A percentile compares a stretch with the other conserved stretches of the same genome.
Evolutionary conservation across 2,113 vertebrate genomes (phyloP).

Genomic region (Nibea albiflora): DNA sequence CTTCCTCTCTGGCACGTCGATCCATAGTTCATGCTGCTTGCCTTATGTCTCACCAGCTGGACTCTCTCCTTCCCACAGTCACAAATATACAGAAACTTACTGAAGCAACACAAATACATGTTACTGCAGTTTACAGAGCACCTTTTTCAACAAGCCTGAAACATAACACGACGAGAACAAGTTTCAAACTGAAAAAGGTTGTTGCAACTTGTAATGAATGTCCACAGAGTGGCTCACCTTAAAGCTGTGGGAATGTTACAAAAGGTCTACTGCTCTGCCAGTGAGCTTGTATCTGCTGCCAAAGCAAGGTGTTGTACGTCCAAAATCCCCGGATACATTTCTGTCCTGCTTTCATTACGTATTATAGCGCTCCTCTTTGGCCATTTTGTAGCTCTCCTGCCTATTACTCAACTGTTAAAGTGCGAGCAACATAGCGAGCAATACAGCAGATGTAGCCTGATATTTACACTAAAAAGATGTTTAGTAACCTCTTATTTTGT

Average conservation of each 20-base stretch:
- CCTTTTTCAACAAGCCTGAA: conserved; percentile 8
- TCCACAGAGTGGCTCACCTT: neutral
- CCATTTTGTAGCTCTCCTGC: conserved; percentile 4
- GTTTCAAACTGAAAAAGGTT: neutral
- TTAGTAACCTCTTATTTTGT: neutral
- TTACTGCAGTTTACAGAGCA: conserved; percentile 33
- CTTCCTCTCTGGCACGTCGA: conserved; percentile 80
- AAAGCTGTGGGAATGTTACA: conserved; percentile 1
- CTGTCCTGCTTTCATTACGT: conserved; percentile 8
- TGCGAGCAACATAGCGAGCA: neutral
- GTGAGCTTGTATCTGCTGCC: conserved; percentile 12
- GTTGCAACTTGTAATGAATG: neutral
- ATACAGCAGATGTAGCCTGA: neutral
- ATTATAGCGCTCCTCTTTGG: neutral
- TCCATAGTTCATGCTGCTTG: conserved; percentile 77
- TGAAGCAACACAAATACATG: conserved; percentile 31
- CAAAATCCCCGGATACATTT: conserved; percentile 30
- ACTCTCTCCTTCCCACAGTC: conserved; percentile 60
- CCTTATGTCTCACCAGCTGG: conserved; percentile 86
- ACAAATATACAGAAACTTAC: conserved; percentile 59
- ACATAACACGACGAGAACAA: neutral
- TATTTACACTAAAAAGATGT: neutral
- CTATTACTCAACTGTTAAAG: conserved; percentile 16
- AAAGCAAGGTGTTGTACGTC: conserved; percentile 19
- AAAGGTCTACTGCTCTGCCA: conserved; percentile 31